A percentile compares a stretch with the other conserved stretches of the same genome.
These are phyloP conservation scores for Podarcis lilfordi DNA, from an alignment of 2,797 vertebrate species.

Conservation along the genomic window DNA sequence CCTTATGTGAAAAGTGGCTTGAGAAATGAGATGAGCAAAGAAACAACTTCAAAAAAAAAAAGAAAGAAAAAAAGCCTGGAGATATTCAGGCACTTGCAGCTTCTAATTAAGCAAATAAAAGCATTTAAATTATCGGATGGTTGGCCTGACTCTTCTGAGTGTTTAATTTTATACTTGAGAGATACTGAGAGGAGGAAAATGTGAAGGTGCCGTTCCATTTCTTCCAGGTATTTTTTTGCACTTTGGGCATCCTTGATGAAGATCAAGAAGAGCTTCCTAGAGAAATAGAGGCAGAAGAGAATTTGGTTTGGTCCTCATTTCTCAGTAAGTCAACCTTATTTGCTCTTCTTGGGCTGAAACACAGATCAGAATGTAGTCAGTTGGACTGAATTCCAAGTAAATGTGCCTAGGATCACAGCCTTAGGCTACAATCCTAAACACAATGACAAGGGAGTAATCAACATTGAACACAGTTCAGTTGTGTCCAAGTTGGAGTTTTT, in stretches of 20 bases:
- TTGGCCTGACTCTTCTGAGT: too few relatives aligned
- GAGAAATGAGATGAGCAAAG: constrained; percentile 36
- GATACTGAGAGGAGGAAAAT: too few relatives aligned
- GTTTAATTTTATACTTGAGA: too few relatives aligned
- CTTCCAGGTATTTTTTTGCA: background rate
- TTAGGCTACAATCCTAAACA: background rate
- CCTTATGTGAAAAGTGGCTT: background rate
- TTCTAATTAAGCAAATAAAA: constrained; percentile 55
- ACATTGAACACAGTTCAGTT: background rate
- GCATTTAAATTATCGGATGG: constrained; percentile 45
- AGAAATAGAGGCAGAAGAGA: too few relatives aligned
- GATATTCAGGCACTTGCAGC: constrained; percentile 36
- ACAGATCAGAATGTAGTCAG: too few relatives aligned
- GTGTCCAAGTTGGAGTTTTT: background rate
- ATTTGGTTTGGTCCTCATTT: too few relatives aligned
- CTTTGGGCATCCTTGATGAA: background rate
- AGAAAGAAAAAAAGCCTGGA: background rate
- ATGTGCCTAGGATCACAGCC: background rate
- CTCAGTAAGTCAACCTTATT: too few relatives aligned
- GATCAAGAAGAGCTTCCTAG: background rate
- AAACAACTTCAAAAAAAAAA: background rate
- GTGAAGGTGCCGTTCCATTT: background rate
- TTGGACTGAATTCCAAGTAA: background rate
- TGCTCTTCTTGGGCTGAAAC: too few relatives aligned
- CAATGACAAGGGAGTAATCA: background rate